These are phyloP conservation scores for Nothocercus julius DNA, from an alignment of 2,113 vertebrate species.

Conservation along the genomic window DNA sequence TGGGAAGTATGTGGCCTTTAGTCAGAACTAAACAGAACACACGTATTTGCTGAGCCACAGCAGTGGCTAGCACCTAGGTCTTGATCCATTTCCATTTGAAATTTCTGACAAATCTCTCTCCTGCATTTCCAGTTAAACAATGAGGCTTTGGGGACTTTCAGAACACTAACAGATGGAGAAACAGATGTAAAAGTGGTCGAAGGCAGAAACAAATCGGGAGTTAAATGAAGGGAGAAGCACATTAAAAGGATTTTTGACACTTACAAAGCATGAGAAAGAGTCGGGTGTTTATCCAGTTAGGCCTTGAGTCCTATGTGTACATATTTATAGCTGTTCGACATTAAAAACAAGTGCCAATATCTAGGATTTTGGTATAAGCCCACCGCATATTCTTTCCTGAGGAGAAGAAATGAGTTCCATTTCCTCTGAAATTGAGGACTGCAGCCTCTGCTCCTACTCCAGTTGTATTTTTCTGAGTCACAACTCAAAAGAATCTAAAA, in stretches of 20 bases:
- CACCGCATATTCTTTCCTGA: neutral
- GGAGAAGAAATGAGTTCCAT: neutral
- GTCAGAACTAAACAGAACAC: neutral
- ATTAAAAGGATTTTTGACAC: slow-evolving; percentile 21
- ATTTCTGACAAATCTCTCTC: neutral
- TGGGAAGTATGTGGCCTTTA: neutral
- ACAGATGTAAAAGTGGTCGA: slow-evolving; percentile 7
- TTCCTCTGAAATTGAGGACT: neutral
- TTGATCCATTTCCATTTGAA: neutral
- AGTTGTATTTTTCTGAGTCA: neutral
- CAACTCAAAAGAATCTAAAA: neutral
- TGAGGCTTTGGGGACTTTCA: neutral
- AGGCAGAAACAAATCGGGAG: neutral
- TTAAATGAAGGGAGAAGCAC: neutral
- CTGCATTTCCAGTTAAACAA: neutral
- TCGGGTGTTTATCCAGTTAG: neutral
- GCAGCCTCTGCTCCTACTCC: neutral
- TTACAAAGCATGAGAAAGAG: neutral
- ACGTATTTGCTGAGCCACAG: neutral
- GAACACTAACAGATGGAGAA: slow-evolving; percentile 8
- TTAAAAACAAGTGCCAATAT: neutral
- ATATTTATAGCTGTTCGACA: neutral
- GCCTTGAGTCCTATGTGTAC: neutral
- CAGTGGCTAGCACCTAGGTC: neutral
- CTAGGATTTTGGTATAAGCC: neutral